Percentiles rank a stretch among this genome's conserved stretches.
Conservation (phyloP, 2,888 invertebrate species). For the Vannuccia rotundouncinata region DNA sequence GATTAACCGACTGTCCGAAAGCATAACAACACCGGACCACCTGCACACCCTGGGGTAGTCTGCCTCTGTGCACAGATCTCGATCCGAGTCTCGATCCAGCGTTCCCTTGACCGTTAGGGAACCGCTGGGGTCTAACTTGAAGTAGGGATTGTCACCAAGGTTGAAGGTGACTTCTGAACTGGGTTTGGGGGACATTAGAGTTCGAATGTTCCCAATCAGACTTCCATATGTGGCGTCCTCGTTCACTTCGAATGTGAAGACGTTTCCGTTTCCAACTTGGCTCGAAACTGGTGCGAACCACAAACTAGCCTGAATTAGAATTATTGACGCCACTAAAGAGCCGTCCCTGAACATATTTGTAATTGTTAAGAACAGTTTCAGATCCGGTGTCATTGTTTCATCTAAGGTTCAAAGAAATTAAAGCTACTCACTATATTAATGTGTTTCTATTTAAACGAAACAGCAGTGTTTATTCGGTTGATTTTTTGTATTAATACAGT, state of each 20-base stretch:
- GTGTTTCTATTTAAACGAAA: too few species aligned
- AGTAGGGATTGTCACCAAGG: neutral
- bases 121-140: neutral
- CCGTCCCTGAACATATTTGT: too few species aligned
- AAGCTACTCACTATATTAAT: too few species aligned
- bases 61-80: constrained; percentile 9
- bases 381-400: too few species aligned
- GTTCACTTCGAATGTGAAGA: neutral
- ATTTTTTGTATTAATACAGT: neutral
- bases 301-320: neutral
- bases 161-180: neutral
- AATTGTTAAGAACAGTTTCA: too few species aligned
- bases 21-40: constrained; percentile 7
- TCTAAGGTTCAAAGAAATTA: too few species aligned
- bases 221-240: neutral
- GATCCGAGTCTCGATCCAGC: constrained; percentile 28
- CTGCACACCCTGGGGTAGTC: neutral
- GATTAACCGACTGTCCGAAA: neutral
- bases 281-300: neutral
- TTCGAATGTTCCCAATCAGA: neutral
- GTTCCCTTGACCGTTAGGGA: neutral
- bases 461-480: neutral
- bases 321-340: neutral
- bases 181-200: neutral
- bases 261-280: neutral